Base-by-base conservation (phyloP, 1,140 invertebrate genomes). In the Drosophila insularis region DNA sequence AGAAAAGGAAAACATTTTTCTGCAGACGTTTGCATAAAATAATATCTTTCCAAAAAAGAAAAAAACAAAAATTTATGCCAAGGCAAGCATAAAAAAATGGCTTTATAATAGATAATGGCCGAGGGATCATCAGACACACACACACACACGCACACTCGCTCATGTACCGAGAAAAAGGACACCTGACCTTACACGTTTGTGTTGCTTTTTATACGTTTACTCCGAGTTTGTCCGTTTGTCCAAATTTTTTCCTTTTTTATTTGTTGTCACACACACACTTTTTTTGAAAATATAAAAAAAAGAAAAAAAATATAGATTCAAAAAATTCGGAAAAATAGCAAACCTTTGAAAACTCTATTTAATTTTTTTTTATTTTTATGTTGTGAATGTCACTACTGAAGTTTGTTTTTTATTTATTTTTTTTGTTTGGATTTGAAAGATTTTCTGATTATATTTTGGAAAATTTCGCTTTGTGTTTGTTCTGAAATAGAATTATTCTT, bases 11-110 rank as follows among this genome's bases (percentile, higher is more conserved):
- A 65, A 62, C 43, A 50, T 50, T 63, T 63, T 58, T 63, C 21
- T 77, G 80, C 82, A 67, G 63, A 87, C 67, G 79, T 82, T 66
- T 68, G 75, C 75, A 81, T 56, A 79, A 75, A 78, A 59, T 27
- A 50, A 35, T 55, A 67, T 59, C 53, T 58, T 56, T 17, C 37
- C 31, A 14, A 68, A 62, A 67, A 66, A 37, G 21, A 40, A 32
- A 11, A 40, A 60, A 37, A 40, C n/a, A 19, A 40, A 60, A 23
- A 17, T 8, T 60, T 17, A 13, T 21, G 74, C 40, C 54, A 75
- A 80, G 62, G 73, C 37, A 31, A 72, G 71, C 81, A 72, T 21
- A 68, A 71, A 73, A 62, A 46, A 60, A 67, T 81, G 78, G 69
- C 66, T 66, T 80, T 74, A 78, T 78, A 67, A 82, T 76, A 58